A percentile compares a stretch with the other conserved stretches of the same genome.
phyloP scores from a whole-genome alignment of 2,797 vertebrate species.

The Thunnus albacares region DNA sequence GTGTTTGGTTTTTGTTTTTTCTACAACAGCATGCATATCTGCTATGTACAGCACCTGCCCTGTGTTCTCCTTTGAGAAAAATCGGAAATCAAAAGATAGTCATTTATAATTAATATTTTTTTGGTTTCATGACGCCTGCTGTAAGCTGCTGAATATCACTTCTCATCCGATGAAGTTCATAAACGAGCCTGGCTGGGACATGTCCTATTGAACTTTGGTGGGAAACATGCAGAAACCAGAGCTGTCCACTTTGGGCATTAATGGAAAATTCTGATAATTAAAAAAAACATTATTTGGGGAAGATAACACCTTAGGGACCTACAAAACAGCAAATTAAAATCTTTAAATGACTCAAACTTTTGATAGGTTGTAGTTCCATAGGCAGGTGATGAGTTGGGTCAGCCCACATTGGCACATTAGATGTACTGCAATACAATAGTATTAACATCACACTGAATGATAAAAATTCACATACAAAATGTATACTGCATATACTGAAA shows the following conservation, averaged over 20 bases:
- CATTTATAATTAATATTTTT: too few relatives aligned
- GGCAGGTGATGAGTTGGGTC: not conserved
- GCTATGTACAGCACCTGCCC: too few relatives aligned
- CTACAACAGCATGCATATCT: too few relatives aligned
- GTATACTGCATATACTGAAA: too few relatives aligned
- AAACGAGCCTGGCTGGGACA: not conserved
- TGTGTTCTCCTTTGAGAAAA: too few relatives aligned
- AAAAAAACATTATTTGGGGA: not conserved
- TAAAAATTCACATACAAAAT: not conserved
- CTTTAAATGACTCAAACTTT: not conserved
- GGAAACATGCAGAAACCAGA: not conserved
- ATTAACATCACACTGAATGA: not conserved
- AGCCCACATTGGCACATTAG: not conserved
- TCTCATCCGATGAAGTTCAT: not conserved
- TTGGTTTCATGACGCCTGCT: too few relatives aligned
- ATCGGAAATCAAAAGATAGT: too few relatives aligned
- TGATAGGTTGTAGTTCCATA: not conserved
- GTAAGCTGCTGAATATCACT: not conserved
- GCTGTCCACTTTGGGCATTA: not conserved
- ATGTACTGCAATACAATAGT: not conserved
- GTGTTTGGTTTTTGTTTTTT: too few relatives aligned
- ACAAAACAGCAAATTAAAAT: not conserved
- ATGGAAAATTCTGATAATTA: not conserved
- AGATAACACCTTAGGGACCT: not conserved
- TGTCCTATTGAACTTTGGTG: not conserved